Evolutionary conservation across 1,140 invertebrate genomes (phyloP).

Genomic region (Nebria ingens): DNA sequence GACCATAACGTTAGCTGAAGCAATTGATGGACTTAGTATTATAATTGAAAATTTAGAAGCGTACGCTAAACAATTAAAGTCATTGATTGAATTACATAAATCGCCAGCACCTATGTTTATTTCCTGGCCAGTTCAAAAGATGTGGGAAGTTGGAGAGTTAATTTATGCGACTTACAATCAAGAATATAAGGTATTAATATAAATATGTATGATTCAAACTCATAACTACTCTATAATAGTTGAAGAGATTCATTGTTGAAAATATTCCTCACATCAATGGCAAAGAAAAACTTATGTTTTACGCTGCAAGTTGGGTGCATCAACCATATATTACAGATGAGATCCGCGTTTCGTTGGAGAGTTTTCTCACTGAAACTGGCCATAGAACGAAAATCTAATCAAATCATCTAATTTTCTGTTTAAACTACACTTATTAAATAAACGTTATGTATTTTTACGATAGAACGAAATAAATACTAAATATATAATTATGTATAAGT

Average conservation of each 20-base stretch:
- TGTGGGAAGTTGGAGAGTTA: conserved; percentile 17
- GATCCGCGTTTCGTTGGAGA: conserved; percentile 25
- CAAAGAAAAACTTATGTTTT: conserved; percentile 28
- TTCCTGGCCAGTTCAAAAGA: conserved; percentile 17
- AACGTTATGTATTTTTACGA: too few relatives aligned
- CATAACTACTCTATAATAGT: conserved; percentile 16
- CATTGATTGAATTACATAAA: conserved; percentile 25
- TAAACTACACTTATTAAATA: too few relatives aligned
- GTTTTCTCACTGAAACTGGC: conserved; percentile 27
- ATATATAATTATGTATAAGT: too few relatives aligned
- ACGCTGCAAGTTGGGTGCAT: conserved; percentile 26
- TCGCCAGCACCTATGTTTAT: conserved; percentile 26
- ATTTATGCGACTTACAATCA: conserved; percentile 24
- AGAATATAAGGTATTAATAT: conserved; percentile 26
- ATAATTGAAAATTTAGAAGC: conserved; percentile 19
- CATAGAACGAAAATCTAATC: conserved; percentile 27
- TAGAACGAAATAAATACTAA: too few relatives aligned
- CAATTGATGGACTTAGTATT: background rate
- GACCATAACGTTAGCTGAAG: conserved; percentile 19
- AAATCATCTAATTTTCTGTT: too few relatives aligned
- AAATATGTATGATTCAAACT: background rate
- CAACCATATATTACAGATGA: conserved; percentile 22
- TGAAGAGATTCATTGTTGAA: conserved; percentile 28
- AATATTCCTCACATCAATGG: conserved; percentile 28
- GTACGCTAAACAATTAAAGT: conserved; percentile 20